Percentiles rank a stretch among this genome's conserved stretches.
Conservation (phyloP, 2,113 vertebrate species). For the Centropristis striata region DNA sequence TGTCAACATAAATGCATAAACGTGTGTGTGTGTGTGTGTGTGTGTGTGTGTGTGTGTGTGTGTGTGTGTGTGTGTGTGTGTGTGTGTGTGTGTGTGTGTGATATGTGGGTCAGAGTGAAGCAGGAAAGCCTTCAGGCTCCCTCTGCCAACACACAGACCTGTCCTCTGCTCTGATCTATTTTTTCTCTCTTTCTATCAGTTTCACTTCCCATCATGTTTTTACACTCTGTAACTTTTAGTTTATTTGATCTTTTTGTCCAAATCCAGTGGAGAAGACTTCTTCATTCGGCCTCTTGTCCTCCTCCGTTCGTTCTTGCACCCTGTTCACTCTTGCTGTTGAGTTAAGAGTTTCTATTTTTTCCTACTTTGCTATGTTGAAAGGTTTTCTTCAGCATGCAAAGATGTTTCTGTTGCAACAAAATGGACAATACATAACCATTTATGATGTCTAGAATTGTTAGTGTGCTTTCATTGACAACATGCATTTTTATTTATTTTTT, state of each 20-base stretch:
- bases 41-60: conserved; percentile 2
- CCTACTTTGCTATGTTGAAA: not conserved
- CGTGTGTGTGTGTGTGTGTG: not conserved
- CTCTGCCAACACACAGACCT: not conserved
- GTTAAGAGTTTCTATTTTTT: not conserved
- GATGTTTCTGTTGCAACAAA: no score
- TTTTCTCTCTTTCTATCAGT: not conserved
- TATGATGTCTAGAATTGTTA: no score
- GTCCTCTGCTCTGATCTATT: not conserved
- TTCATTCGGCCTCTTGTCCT: not conserved
- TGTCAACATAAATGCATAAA: conserved; percentile 1
- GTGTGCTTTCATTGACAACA: no score
- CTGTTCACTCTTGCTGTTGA: no score
- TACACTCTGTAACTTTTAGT: not conserved
- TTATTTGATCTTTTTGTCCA: not conserved
- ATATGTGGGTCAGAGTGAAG: conserved; percentile 37
- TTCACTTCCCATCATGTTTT: not conserved
- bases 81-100: conserved; percentile 1
- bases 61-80: not conserved
- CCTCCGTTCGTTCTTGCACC: not conserved
- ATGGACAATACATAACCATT: no score
- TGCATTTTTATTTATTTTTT: no score
- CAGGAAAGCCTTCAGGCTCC: conserved; percentile 22
- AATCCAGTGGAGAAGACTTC: not conserved
- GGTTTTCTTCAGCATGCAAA: not conserved